phyloP scores from a whole-genome alignment of 2,888 invertebrate genomes.

The Cyaniris semiargus region DNA sequence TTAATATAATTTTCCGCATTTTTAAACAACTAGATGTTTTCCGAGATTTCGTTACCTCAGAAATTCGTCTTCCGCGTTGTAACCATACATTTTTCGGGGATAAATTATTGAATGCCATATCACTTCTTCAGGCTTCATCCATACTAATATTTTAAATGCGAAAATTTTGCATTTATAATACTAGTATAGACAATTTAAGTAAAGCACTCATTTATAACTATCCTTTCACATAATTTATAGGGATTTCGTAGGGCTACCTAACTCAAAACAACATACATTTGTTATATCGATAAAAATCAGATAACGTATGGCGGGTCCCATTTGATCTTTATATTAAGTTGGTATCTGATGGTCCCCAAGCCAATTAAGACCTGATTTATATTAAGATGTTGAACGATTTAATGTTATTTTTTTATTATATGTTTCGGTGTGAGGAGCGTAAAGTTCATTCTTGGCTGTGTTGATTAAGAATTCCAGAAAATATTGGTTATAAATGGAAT shows the following conservation, averaged over 20 bases:
- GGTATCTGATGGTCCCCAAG: not conserved
- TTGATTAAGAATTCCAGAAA: too few relatives aligned
- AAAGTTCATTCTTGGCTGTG: too few relatives aligned
- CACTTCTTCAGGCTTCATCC: not conserved
- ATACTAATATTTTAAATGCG: not conserved
- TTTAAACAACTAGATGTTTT: not conserved
- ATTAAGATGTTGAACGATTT: not conserved
- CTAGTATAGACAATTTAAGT: too few relatives aligned
- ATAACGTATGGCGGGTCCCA: not conserved
- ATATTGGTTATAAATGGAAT: too few relatives aligned
- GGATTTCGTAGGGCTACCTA: not conserved
- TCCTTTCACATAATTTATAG: not conserved
- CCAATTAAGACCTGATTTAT: conserved; percentile 9
- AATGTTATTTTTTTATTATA: not conserved
- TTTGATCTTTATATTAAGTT: conserved; percentile 11
- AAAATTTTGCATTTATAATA: not conserved
- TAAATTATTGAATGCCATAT: not conserved
- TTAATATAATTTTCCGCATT: not conserved
- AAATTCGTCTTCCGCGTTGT: too few relatives aligned
- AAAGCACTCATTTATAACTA: not conserved
- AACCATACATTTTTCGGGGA: not conserved
- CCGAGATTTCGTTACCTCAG: not conserved
- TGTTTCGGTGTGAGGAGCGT: not conserved
- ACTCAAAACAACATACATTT: conserved; percentile 11
- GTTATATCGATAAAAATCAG: conserved; percentile 14